phyloP scores from a whole-genome alignment of 2,113 vertebrate species.

The Sinosuthora webbiana region DNA sequence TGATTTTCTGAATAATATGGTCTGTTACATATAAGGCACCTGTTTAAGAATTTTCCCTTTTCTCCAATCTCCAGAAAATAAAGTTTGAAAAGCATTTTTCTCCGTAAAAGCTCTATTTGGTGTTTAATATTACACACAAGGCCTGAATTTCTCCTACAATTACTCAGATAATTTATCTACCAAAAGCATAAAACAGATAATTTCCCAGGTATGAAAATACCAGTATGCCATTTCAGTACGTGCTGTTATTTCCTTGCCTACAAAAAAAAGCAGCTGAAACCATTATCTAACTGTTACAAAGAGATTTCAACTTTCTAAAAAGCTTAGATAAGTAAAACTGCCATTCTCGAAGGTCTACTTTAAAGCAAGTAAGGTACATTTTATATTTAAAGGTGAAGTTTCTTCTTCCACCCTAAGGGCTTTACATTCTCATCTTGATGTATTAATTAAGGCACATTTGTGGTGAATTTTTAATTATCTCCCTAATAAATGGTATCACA shows the following conservation, averaged over 20 bases:
- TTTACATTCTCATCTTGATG: constrained; percentile 56
- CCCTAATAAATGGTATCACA: constrained; percentile 55
- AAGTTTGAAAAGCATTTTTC: constrained; percentile 49
- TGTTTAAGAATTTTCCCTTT: constrained; percentile 14
- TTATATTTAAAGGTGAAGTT: constrained; percentile 56
- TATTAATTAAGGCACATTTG: constrained; percentile 61
- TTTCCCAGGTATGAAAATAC: constrained; percentile 40
- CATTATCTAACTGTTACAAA: constrained; percentile 41
- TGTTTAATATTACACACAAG: neutral
- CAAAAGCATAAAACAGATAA: neutral
- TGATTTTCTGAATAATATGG: neutral
- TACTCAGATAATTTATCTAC: constrained; percentile 41
- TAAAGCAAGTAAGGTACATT: constrained; percentile 23
- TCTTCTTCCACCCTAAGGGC: constrained; percentile 36
- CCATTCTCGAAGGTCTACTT: constrained; percentile 40
- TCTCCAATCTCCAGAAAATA: constrained; percentile 17
- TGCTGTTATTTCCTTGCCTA: constrained; percentile 15
- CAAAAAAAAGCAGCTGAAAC: constrained; percentile 5
- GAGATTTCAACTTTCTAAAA: constrained; percentile 46
- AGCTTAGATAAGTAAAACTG: constrained; percentile 57
- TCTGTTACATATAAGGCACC: neutral
- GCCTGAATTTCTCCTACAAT: neutral
- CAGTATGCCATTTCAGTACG: neutral
- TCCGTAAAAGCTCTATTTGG: neutral
- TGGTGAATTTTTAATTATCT: constrained; percentile 61